Percentiles rank a stretch among this genome's conserved stretches.
Conservation (phyloP, 2,797 vertebrate species). For the Labeo calbasu region DNA sequence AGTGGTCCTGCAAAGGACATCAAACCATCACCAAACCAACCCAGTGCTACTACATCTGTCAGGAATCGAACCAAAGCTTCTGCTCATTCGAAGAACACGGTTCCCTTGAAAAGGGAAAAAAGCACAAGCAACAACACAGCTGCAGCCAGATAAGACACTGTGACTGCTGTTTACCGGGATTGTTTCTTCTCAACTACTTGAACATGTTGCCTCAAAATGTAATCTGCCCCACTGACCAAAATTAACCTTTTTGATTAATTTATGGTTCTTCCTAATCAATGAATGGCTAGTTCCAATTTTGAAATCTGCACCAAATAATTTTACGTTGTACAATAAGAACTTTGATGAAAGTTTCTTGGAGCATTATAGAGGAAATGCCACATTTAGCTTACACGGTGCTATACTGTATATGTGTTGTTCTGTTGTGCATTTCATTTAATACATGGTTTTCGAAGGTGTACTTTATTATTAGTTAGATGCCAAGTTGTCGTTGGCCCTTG, state of each 20-base stretch:
- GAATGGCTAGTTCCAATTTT: constrained; percentile 22
- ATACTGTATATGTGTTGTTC: constrained; percentile 61
- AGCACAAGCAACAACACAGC: constrained; percentile 65
- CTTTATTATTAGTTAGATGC: constrained; percentile 22
- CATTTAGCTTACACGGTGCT: constrained; percentile 72
- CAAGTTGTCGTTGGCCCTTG: constrained; percentile 12
- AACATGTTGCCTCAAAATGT: constrained; percentile 63
- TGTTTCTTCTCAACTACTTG: constrained; percentile 64
- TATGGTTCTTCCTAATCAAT: constrained; percentile 44
- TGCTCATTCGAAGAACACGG: constrained; percentile 61
- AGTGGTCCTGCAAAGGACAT: constrained; percentile 63
- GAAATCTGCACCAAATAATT: constrained; percentile 50
- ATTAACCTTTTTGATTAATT: constrained; percentile 44
- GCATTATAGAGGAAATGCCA: constrained; percentile 56
- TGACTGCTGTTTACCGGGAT: constrained; percentile 56
- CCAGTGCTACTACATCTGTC: neutral
- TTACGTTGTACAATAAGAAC: constrained; percentile 60
- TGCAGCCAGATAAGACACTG: constrained; percentile 74
- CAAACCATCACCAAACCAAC: constrained; percentile 63
- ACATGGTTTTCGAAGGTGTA: constrained; percentile 24
- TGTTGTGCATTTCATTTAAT: constrained; percentile 37
- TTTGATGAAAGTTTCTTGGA: constrained; percentile 70
- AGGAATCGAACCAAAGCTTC: constrained; percentile 49
- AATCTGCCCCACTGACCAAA: constrained; percentile 53
- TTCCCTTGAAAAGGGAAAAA: constrained; percentile 59